phyloP scores from a whole-genome alignment of 2,113 vertebrate species.

The Condylura cristata region DNA sequence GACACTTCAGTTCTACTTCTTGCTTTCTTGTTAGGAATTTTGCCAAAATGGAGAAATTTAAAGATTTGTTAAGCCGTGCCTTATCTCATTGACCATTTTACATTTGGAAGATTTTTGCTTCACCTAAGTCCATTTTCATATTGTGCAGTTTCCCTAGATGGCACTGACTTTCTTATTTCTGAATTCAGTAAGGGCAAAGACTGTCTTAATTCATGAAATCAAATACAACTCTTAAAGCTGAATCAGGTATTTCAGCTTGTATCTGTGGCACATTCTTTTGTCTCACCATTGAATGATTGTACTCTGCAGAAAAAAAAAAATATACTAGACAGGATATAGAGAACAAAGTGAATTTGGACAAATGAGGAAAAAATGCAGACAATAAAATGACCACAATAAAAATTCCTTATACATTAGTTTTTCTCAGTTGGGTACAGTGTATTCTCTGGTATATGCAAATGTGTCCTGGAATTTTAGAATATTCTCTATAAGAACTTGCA shows the following conservation, averaged over 20 bases:
- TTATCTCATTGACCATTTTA: constrained; percentile 2
- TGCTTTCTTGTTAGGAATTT: constrained; percentile 76
- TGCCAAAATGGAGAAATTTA: constrained; percentile 64
- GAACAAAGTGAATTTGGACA: not conserved
- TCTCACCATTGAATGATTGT: not conserved
- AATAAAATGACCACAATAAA: not conserved
- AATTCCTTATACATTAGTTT: not conserved
- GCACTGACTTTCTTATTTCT: not conserved
- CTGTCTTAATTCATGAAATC: not conserved
- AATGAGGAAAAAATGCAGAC: not conserved
- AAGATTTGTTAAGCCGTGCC: not conserved
- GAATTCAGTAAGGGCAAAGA: not conserved
- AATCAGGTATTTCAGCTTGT: not conserved
- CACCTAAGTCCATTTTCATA: not conserved
- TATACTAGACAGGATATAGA: not conserved
- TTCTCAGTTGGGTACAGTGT: fast-evolving
- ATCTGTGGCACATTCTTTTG: not conserved
- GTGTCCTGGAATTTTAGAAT: not conserved
- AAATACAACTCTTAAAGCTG: not conserved
- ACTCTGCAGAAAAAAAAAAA: not conserved
- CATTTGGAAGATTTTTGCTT: not conserved
- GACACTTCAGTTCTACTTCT: constrained; percentile 69
- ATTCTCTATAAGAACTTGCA: not conserved
- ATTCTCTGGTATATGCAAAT: not conserved
- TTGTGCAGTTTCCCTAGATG: not conserved